Evolutionary conservation across 2,888 invertebrate genomes (phyloP).

Genomic region (Temnothorax unifasciatus): DNA sequence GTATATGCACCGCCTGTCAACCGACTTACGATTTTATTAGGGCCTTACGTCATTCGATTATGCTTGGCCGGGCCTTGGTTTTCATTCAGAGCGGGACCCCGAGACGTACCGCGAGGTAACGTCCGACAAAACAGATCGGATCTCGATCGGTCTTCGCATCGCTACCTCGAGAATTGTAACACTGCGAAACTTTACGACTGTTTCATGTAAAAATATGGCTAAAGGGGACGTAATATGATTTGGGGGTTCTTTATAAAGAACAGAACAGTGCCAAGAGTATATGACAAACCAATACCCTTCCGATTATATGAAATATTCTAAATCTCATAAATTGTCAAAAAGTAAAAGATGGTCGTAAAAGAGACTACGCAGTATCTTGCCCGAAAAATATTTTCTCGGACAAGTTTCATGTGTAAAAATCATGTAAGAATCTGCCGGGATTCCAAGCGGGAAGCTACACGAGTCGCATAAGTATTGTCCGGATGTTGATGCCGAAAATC

Average conservation of each 20-base stretch:
- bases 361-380: not conserved
- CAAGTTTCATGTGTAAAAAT: conserved; percentile 9
- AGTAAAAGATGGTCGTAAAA: not conserved
- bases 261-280: not conserved
- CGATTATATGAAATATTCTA: conserved; percentile 5
- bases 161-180: conserved; percentile 24
- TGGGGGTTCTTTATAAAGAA: not conserved
- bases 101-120: conserved; percentile 30
- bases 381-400: not conserved
- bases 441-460: not conserved
- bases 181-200: conserved; percentile 20
- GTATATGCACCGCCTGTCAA: conserved; percentile 81
- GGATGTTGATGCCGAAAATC: conserved; percentile 35
- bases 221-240: not conserved
- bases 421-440: not conserved
- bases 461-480: conserved; percentile 69
- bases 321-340: conserved; percentile 1
- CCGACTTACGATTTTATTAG: conserved; percentile 86
- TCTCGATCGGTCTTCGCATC: conserved; percentile 17
- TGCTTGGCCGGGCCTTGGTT: conserved; percentile 69
- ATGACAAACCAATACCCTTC: not conserved
- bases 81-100: conserved; percentile 63
- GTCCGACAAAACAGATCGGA: conserved; percentile 48
- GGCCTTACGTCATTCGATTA: conserved; percentile 85
- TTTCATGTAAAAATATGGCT: conserved; percentile 22